phyloP scores from a whole-genome alignment of 2,797 vertebrate genomes.

The Myripristis jacobus region DNA sequence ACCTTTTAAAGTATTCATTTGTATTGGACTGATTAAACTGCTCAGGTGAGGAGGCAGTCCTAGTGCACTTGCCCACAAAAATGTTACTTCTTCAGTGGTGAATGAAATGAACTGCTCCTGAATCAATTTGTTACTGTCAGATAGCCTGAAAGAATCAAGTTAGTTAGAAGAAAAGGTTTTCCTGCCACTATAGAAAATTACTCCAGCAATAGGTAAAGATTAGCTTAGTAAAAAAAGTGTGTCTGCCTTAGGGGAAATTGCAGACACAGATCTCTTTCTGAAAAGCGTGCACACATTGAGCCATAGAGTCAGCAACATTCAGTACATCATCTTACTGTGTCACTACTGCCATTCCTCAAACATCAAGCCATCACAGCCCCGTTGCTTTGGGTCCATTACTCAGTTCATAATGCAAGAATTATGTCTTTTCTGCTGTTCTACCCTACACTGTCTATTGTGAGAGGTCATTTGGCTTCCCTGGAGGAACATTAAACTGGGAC shows the following conservation, averaged over 20 bases:
- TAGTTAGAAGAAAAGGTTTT: too few species aligned
- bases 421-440: conserved; percentile 29
- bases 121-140: too few species aligned
- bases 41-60: not conserved
- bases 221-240: not conserved
- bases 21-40: not conserved
- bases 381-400: conserved; percentile 39
- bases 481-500: conserved; percentile 45
- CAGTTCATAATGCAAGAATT: conserved; percentile 58
- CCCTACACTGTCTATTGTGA: conserved; percentile 39
- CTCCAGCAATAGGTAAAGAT: not conserved
- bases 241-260: not conserved
- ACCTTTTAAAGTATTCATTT: too few species aligned
- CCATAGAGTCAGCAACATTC: conserved; percentile 13
- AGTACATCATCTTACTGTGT: not conserved
- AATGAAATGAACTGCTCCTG: not conserved
- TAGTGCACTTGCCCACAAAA: too few species aligned
- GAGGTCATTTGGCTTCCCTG: conserved; percentile 54
- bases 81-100: too few species aligned
- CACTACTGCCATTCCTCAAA: conserved; percentile 26
- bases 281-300: conserved; percentile 22
- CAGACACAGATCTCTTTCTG: not conserved
- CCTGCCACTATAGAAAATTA: not conserved
- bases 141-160: too few species aligned
- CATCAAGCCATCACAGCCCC: conserved; percentile 27